phyloP scores from a whole-genome alignment of 2,113 vertebrate genomes.

The Porphyrio hochstetteri region DNA sequence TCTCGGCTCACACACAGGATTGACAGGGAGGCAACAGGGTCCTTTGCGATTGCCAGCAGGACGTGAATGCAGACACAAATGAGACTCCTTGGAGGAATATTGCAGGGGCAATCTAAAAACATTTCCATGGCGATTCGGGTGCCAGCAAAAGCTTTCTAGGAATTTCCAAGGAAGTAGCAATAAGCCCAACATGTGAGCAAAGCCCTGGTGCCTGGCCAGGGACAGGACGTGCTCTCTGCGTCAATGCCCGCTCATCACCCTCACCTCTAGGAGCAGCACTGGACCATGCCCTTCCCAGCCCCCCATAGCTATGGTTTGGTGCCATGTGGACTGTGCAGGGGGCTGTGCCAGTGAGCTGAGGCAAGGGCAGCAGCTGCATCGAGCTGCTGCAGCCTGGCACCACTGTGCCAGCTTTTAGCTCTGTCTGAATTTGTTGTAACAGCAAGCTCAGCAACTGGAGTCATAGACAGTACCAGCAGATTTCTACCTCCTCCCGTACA shows the following conservation, averaged over 20 bases:
- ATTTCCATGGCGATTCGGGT: background rate
- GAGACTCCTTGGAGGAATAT: background rate
- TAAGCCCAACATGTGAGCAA: background rate
- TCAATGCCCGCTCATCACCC: background rate
- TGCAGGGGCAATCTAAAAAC: background rate
- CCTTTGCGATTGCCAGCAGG: background rate
- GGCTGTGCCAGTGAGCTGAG: background rate
- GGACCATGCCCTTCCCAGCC: fast-evolving
- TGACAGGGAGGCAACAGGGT: background rate
- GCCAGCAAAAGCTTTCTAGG: background rate
- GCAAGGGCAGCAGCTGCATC: background rate
- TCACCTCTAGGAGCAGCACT: background rate
- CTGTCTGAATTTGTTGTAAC: background rate
- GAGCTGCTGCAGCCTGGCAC: background rate
- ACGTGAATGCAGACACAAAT: background rate
- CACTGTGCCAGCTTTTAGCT: background rate
- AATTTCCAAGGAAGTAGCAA: background rate
- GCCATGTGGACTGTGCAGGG: background rate
- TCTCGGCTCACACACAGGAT: background rate
- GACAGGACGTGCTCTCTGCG: fast-evolving
- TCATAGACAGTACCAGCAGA: background rate
- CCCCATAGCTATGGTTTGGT: background rate
- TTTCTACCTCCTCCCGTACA: background rate
- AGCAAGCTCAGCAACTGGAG: background rate
- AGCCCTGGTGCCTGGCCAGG: background rate